Percentiles rank a stretch among this genome's conserved stretches.
These are phyloP conservation scores for Gastrophryne carolinensis DNA, from an alignment of 2,797 vertebrate species.

Conservation along the genomic window DNA sequence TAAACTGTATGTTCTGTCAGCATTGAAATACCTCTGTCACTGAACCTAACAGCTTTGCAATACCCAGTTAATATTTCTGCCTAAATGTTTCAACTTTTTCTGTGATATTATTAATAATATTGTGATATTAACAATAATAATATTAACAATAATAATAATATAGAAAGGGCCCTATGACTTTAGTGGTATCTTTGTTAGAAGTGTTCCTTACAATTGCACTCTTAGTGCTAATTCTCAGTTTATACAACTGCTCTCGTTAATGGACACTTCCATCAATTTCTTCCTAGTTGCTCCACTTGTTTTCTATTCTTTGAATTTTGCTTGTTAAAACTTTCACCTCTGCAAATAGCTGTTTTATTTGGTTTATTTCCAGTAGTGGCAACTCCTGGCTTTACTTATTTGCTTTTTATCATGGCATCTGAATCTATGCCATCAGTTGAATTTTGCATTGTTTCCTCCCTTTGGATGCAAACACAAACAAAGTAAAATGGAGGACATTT, in stretches of 20 bases:
- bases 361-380: conserved; percentile 23
- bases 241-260: conserved; percentile 37
- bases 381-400: conserved; percentile 22
- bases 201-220: not conserved
- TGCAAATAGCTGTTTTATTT: conserved; percentile 30
- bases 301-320: conserved; percentile 29
- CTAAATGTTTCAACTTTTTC: no score
- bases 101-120: no score
- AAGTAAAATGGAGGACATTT: conserved; percentile 34
- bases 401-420: conserved; percentile 38
- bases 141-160: no score
- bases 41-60: no score
- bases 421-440: conserved; percentile 13
- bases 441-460: conserved; percentile 43
- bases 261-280: not conserved
- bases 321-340: conserved; percentile 49
- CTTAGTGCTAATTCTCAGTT: conserved; percentile 19
- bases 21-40: no score
- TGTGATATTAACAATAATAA: no score
- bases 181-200: not conserved
- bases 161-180: no score
- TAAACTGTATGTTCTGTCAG: no score
- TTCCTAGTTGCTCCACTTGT: not conserved
- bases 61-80: no score
- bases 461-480: conserved; percentile 32